Evolutionary conservation across 1,140 invertebrate species (phyloP), one percentile per base, ranked within the genome.

Genomic region (Caenorhabditis inopinata): DNA sequence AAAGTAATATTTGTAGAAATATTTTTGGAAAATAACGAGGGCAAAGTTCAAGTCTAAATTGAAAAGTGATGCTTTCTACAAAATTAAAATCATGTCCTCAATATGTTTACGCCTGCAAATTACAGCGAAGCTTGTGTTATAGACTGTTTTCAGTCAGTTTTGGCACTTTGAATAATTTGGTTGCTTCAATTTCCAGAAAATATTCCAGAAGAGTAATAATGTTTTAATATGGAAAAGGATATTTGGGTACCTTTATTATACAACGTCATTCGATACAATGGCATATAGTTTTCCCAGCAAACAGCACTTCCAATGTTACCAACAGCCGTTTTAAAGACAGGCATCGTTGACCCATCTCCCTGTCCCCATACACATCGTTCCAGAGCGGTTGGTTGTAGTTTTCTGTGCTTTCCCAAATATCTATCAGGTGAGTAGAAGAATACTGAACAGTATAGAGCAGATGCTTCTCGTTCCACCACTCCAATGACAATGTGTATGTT

Each of bases 211-310:
- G n/a, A n/a, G n/a, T n/a, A n/a, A n/a, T n/a, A n/a, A n/a, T n/a
- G n/a, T n/a, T n/a, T n/a, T n/a, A n/a, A n/a, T n/a, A n/a, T n/a
- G n/a, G n/a, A n/a, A n/a, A 74, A 77, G 32, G 18, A 23, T 14
- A 76, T 27, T 23, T 11, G 21, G 11, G 14, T n/a, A 83, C 84
- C 85, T 38, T 87, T 85, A 42, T 58, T 58, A 68, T 86, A 86
- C 27, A 84, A 38, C 0, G 85, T 58, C 23, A 79, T 79, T 49
- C 85, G 48, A 27, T 85, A 81, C 29, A 87, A 48, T 6, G 85
- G 85, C 86, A 88, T 88, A 81, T 87, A 88, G 76, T 88, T 87
- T 79, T 88, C 87, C 87, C 87, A 88, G 78, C 87, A 88, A 74
- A 88, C 86, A 0, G 85, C 85, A 32, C 83, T 82, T 23, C 87